phyloP scores from a whole-genome alignment of 1,140 invertebrate genomes.

The Aethina tumida region DNA sequence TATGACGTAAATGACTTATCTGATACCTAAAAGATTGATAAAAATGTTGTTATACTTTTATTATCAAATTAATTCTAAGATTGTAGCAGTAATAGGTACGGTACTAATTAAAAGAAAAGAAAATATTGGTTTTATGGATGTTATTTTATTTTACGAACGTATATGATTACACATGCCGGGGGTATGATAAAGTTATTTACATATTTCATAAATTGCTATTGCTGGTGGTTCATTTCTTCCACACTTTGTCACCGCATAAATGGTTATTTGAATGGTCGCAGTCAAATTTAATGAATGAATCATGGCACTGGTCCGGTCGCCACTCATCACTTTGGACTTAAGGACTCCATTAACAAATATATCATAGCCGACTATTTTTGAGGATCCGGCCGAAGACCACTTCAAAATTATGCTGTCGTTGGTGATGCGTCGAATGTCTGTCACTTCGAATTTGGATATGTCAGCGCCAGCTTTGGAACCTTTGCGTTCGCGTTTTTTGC shows the following conservation, averaged over 20 bases:
- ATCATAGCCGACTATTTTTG: conserved; percentile 21
- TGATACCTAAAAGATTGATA: no score
- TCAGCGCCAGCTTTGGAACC: conserved; percentile 5
- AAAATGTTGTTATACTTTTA: no score
- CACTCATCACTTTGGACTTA: conserved; percentile 22
- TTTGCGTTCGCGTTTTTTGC: conserved; percentile 3
- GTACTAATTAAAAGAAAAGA: no score
- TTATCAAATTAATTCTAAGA: no score
- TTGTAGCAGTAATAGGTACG: no score
- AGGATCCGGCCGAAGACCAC: conserved; percentile 16
- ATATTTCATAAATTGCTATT: conserved; percentile 23
- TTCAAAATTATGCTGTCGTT: conserved; percentile 24
- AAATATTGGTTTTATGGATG: no score
- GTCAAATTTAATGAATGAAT: conserved; percentile 20
- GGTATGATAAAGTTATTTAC: no score
- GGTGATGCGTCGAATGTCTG: conserved; percentile 19
- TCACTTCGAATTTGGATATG: conserved; percentile 14
- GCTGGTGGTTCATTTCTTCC: conserved; percentile 23
- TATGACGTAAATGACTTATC: no score
- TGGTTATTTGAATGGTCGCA: conserved; percentile 17
- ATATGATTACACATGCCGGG: no score
- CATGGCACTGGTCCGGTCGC: conserved; percentile 22
- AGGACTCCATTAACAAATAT: conserved; percentile 20
- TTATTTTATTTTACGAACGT: no score
- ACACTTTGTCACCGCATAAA: conserved; percentile 20